Percentiles rank a stretch among this genome's conserved stretches.
Evolutionary conservation across 2,888 invertebrate genomes (phyloP).

Genomic region (Drosophila nr. perissopoda): DNA sequence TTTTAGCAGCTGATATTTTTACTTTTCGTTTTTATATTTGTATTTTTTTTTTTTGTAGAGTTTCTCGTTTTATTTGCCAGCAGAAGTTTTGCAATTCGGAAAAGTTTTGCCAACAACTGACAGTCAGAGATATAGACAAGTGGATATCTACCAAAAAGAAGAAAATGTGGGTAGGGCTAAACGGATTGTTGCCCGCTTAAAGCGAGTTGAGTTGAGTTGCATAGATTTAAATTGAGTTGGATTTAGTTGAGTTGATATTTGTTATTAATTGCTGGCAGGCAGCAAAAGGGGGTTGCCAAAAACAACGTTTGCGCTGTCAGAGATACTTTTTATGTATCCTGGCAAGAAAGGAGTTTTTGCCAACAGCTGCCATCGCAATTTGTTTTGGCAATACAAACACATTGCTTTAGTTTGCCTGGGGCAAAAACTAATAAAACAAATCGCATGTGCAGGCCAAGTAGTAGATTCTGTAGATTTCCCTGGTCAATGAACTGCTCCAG

Average conservation of each 20-base stretch:
- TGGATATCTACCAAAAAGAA: slow-evolving; percentile 3
- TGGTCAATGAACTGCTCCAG: slow-evolving; percentile 70
- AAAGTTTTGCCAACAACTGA: slow-evolving; percentile 44
- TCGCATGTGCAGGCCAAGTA: slow-evolving; percentile 75
- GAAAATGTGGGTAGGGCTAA: slow-evolving; percentile 6
- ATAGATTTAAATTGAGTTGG: slow-evolving; percentile 38
- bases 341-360: slow-evolving; percentile 44
- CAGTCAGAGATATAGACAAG: slow-evolving; percentile 31
- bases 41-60: slow-evolving; percentile 19
- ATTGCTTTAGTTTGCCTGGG: slow-evolving; percentile 24
- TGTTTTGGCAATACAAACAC: slow-evolving; percentile 59
- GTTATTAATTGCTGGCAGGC: slow-evolving; percentile 68
- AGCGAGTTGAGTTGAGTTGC: slow-evolving; percentile 22
- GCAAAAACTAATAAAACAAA: slow-evolving; percentile 79
- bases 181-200: slow-evolving; percentile 37
- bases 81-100: slow-evolving; percentile 75
- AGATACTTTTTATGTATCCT: slow-evolving; percentile 36
- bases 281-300: slow-evolving; percentile 67
- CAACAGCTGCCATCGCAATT: slow-evolving; percentile 68
- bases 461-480: slow-evolving; percentile 53
- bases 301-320: slow-evolving; percentile 40
- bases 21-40: not conserved
- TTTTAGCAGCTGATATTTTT: slow-evolving; percentile 65
- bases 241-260: slow-evolving; percentile 50
- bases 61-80: slow-evolving; percentile 57